phyloP scores from a whole-genome alignment of 2,113 vertebrate species.

The Jaculus jaculus region DNA sequence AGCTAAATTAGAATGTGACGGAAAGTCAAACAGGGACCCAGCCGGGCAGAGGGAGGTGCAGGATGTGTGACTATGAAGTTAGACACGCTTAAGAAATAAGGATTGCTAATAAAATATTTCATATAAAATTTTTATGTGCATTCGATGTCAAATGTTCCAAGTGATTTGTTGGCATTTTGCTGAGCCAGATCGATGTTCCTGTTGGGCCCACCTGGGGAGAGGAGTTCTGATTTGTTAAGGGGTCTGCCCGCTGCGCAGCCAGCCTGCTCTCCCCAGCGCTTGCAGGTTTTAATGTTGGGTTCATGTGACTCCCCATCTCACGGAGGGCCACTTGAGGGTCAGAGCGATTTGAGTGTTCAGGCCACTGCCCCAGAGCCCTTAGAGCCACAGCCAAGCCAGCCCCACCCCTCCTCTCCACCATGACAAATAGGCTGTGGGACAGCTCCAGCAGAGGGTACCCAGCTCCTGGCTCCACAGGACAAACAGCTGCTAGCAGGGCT shows the following conservation, averaged over 20 bases:
- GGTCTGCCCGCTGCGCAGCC: no score
- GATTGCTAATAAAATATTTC: conserved; percentile 63
- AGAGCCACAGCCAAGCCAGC: neutral
- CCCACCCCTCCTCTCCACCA: neutral
- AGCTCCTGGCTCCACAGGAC: neutral
- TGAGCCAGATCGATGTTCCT: accelerated
- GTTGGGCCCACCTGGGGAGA: accelerated
- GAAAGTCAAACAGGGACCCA: neutral
- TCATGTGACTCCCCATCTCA: no score
- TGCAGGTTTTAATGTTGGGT: no score
- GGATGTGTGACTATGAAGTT: neutral
- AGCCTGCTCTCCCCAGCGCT: accelerated
- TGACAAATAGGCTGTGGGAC: accelerated
- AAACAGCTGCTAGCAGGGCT: neutral
- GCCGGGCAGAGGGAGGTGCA: neutral
- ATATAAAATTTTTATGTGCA: neutral
- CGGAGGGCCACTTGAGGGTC: neutral
- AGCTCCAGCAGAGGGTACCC: accelerated
- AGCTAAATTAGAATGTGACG: accelerated
- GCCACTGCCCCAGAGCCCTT: accelerated
- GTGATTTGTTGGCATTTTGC: neutral
- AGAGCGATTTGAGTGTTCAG: neutral
- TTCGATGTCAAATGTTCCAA: neutral
- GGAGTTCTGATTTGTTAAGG: accelerated
- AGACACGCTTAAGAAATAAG: neutral